Conservation (phyloP, 2,888 invertebrate species). For the Hydrotaea diabolus region DNA sequence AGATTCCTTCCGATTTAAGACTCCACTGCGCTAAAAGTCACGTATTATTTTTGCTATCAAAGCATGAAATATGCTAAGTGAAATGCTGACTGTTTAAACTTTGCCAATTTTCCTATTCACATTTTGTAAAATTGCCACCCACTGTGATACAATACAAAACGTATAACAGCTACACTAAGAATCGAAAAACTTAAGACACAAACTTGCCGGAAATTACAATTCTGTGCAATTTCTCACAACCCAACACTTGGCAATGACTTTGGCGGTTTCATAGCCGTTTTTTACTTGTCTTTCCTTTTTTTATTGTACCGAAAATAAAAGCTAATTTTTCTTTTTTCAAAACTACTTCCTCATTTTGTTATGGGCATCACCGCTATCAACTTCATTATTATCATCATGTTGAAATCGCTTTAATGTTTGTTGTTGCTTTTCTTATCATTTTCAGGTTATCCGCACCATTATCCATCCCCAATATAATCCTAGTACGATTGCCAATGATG, state of each 20-base stretch:
- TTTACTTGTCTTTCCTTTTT: conserved; percentile 32
- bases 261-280: background rate
- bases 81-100: too few relatives aligned
- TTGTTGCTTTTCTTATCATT: background rate
- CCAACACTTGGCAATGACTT: conserved; percentile 12
- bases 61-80: too few relatives aligned
- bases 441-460: conserved; percentile 71
- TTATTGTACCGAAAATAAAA: conserved; percentile 9
- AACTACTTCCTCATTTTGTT: conserved; percentile 1
- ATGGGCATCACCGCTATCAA: background rate
- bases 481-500: conserved; percentile 76
- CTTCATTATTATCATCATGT: background rate
- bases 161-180: too few relatives aligned
- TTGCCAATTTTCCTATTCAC: background rate
- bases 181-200: conserved; percentile 41
- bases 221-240: conserved; percentile 52
- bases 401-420: background rate
- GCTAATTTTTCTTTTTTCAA: background rate
- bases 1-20: too few relatives aligned
- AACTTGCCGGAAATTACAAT: conserved; percentile 59
- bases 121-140: background rate
- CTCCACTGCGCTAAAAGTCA: too few relatives aligned
- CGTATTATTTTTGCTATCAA: too few relatives aligned
- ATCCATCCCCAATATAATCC: conserved; percentile 76
- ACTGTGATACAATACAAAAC: conserved; percentile 26